Conservation (phyloP, 2,113 vertebrate species). For the Panthera tigris region DNA sequence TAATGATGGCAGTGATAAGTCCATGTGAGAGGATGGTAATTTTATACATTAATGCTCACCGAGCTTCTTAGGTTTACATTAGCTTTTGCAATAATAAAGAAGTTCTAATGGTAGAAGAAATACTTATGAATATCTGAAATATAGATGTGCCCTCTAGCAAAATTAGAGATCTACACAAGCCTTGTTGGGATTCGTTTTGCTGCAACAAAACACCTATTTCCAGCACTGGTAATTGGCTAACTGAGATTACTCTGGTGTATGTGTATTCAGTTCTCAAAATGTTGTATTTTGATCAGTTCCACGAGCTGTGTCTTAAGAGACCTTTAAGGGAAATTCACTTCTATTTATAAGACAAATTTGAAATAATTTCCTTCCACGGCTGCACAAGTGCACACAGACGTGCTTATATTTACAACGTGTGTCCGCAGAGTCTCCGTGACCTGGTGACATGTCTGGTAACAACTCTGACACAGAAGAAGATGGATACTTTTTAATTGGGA, state of each 20-base stretch:
- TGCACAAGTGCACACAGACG: background rate
- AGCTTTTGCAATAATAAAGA: conserved; percentile 67
- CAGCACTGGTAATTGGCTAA: background rate
- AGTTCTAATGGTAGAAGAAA: conserved; percentile 55
- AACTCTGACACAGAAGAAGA: conserved; percentile 51
- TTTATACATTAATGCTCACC: conserved; percentile 65
- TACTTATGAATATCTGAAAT: conserved; percentile 68
- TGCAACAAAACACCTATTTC: conserved; percentile 35
- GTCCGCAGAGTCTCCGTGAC: background rate
- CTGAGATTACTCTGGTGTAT: background rate
- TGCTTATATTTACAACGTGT: background rate
- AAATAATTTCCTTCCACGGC: background rate
- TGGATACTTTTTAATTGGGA: conserved; percentile 55
- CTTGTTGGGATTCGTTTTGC: background rate
- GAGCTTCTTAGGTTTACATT: conserved; percentile 73
- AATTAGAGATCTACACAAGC: background rate
- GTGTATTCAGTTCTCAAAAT: background rate
- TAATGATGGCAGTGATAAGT: conserved; percentile 66
- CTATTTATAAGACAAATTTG: background rate
- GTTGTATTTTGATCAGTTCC: background rate
- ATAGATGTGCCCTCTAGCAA: conserved; percentile 21
- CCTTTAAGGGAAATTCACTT: background rate
- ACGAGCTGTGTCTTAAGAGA: background rate
- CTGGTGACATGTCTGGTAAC: background rate
- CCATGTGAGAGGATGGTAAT: conserved; percentile 44